Percentiles rank a stretch among this genome's conserved stretches.
These are phyloP conservation scores for Drosophila nigricruria DNA, from an alignment of 2,888 invertebrate species.

Conservation along the genomic window DNA sequence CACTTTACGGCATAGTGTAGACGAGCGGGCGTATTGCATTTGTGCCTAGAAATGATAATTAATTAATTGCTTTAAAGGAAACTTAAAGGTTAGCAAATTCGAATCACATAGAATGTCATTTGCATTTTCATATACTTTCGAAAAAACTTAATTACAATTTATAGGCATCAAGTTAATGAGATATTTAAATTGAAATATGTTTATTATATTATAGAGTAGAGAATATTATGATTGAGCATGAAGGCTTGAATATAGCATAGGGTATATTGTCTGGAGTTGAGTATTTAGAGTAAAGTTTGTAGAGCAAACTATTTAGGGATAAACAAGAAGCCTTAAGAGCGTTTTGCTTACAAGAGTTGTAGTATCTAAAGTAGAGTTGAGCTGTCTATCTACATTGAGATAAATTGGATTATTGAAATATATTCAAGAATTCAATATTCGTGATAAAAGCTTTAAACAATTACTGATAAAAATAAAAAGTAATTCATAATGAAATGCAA, in stretches of 20 bases:
- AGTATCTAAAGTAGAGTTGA: no score
- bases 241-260: background rate
- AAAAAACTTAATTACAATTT: background rate
- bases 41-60: conserved; percentile 6
- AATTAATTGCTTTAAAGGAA: conserved; percentile 6
- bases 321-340: no score
- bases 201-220: no score
- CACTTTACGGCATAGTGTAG: background rate
- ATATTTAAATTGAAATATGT: background rate
- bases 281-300: no score
- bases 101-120: background rate
- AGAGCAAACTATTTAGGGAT: no score
- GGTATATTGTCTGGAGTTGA: no score
- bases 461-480: no score
- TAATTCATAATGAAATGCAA: background rate
- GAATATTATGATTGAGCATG: background rate
- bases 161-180: conserved; percentile 1
- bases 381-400: no score
- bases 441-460: no score
- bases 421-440: no score
- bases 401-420: no score
- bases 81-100: background rate
- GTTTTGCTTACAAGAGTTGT: no score
- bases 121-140: background rate
- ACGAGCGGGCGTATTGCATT: background rate